Conservation (phyloP, 1,140 invertebrate genomes). For the Euwallacea fornicatus region DNA sequence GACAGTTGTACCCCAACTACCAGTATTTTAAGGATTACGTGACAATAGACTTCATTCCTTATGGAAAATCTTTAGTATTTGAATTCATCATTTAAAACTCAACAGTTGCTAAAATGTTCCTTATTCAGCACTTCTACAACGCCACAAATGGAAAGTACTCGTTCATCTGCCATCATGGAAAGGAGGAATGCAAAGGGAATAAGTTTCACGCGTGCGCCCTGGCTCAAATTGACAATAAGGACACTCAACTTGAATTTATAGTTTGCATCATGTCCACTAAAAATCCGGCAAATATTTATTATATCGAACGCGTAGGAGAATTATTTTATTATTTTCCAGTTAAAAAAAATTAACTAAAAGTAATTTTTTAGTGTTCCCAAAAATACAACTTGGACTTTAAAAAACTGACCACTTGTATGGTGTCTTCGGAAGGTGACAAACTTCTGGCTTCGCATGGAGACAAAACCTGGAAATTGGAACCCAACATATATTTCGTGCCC, state of each 20-base stretch:
- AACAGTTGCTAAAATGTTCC: background rate
- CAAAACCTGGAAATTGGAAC: conserved; percentile 57
- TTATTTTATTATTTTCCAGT: background rate
- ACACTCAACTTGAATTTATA: conserved; percentile 55
- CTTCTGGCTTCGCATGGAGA: conserved; percentile 61
- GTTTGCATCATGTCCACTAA: conserved; percentile 58
- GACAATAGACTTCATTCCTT: conserved; percentile 66
- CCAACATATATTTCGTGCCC: conserved; percentile 62
- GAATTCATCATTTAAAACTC: background rate
- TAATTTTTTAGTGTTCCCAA: conserved; percentile 39
- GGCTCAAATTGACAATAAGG: conserved; percentile 53
- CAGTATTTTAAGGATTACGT: conserved; percentile 54
- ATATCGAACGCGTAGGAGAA: conserved; percentile 37
- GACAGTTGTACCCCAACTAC: conserved; percentile 58
- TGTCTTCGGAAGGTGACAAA: conserved; percentile 53
- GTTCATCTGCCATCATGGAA: conserved; percentile 70
- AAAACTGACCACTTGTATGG: conserved; percentile 27
- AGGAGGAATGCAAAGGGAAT: conserved; percentile 66
- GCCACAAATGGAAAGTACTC: conserved; percentile 52
- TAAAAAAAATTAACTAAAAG: background rate
- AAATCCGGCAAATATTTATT: conserved; percentile 47
- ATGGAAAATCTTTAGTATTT: conserved; percentile 74
- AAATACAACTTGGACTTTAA: conserved; percentile 31
- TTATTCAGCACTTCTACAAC: conserved; percentile 31
- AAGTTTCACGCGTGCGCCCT: conserved; percentile 66